These are phyloP conservation scores for Drosophila sordidula DNA, from an alignment of 2,888 invertebrate genomes.

Conservation along the genomic window DNA sequence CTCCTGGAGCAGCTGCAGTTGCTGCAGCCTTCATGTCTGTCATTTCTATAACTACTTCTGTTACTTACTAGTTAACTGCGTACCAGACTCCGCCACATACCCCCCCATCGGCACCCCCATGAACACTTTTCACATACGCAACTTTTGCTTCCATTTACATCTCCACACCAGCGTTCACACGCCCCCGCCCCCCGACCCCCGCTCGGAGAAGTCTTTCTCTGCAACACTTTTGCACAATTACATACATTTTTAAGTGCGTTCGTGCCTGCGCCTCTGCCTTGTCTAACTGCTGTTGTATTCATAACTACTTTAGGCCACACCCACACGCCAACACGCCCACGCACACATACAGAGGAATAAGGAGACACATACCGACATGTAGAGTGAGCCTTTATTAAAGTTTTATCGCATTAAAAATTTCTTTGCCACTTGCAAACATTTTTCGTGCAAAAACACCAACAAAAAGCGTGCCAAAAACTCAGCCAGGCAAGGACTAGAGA, in stretches of 20 bases:
- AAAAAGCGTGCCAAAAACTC: conserved; percentile 73
- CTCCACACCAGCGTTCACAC: conserved; percentile 5
- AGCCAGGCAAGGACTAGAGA: conserved; percentile 61
- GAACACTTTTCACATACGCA: conserved; percentile 33
- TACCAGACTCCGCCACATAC: conserved; percentile 12
- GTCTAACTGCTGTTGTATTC: conserved; percentile 75
- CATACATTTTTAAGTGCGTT: conserved; percentile 82
- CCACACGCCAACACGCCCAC: conserved; percentile 19
- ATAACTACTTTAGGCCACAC: conserved; percentile 76
- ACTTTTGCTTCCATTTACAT: conserved; percentile 57
- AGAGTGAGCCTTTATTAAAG: conserved; percentile 77
- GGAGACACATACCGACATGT: conserved; percentile 14
- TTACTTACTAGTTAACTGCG: conserved; percentile 75
- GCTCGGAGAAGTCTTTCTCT: conserved; percentile 15
- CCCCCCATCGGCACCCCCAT: neutral
- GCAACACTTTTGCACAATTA: conserved; percentile 79
- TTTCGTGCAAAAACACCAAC: conserved; percentile 64
- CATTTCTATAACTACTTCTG: conserved; percentile 80
- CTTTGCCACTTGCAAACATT: conserved; percentile 72
- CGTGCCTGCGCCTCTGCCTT: conserved; percentile 61
- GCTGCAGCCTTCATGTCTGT: conserved; percentile 59
- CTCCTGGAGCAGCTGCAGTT: conserved; percentile 34
- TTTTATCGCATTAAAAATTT: conserved; percentile 81
- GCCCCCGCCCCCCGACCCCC: neutral
- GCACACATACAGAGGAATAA: neutral